phyloP scores from a whole-genome alignment of 2,888 invertebrate species.

The Drosophila tanythrix region DNA sequence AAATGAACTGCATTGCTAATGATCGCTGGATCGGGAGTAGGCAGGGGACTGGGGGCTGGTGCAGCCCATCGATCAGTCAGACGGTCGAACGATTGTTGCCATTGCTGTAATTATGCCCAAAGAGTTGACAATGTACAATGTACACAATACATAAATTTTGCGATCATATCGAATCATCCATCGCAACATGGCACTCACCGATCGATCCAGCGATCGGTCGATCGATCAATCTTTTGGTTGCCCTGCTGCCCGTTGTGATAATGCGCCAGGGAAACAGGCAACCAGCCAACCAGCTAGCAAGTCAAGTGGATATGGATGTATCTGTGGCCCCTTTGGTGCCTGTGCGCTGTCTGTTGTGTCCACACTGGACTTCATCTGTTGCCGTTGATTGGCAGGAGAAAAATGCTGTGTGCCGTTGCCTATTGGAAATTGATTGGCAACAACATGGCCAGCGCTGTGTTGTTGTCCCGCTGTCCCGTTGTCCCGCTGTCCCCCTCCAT shows the following conservation, averaged over 20 bases:
- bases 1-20: constrained; percentile 69
- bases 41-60: not conserved
- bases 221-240: constrained; percentile 60
- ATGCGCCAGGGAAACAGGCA: constrained; percentile 61
- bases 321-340: constrained; percentile 48
- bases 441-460: constrained; percentile 72
- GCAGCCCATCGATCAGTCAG: constrained; percentile 48
- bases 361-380: constrained; percentile 81
- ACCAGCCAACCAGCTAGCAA: constrained; percentile 10
- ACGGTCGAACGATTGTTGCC: constrained; percentile 32
- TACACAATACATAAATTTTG: constrained; percentile 72
- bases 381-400: constrained; percentile 75
- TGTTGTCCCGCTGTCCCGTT: constrained; percentile 31
- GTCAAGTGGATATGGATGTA: constrained; percentile 42
- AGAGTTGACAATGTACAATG: constrained; percentile 76
- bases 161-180: constrained; percentile 77
- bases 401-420: constrained; percentile 45
- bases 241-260: constrained; percentile 64
- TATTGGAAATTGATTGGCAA: constrained; percentile 78
- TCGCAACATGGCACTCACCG: constrained; percentile 48
- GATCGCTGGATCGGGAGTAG: constrained; percentile 30
- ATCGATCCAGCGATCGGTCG: constrained; percentile 27
- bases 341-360: constrained; percentile 81
- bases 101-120: constrained; percentile 71
- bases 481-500: constrained; percentile 11